Conservation (phyloP, 2,888 invertebrate genomes). For the Trichopria drosophilae region DNA sequence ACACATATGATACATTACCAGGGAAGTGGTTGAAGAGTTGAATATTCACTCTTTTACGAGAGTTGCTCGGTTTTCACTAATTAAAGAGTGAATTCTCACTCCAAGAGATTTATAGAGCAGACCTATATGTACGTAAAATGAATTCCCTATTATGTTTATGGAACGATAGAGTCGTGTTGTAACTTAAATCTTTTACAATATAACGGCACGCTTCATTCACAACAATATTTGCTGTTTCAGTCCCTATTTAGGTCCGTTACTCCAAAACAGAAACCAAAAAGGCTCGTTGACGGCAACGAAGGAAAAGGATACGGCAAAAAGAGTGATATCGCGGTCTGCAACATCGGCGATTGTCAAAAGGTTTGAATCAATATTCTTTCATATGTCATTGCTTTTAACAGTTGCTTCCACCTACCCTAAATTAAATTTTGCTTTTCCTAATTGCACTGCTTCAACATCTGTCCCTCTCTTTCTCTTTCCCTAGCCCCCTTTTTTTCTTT, state of each 20-base stretch:
- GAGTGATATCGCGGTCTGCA: conserved; percentile 49
- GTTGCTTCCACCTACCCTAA: not conserved
- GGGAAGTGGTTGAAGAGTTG: too few relatives aligned
- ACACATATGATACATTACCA: too few relatives aligned
- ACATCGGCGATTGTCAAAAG: conserved; percentile 51
- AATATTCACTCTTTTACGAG: too few relatives aligned
- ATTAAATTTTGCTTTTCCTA: not conserved
- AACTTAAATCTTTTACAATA: not conserved
- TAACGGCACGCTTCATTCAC: not conserved
- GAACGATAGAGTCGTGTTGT: not conserved
- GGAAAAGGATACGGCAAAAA: conserved; percentile 51
- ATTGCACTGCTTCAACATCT: conserved; percentile 22
- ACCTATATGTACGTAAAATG: too few relatives aligned
- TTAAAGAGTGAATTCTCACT: too few relatives aligned
- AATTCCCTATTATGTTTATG: too few relatives aligned
- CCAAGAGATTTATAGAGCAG: too few relatives aligned
- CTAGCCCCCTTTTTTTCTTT: too few relatives aligned
- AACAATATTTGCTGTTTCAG: conserved; percentile 38
- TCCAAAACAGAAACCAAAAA: conserved; percentile 51
- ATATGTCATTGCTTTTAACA: too few relatives aligned
- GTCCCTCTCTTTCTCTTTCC: conserved; percentile 19
- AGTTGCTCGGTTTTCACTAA: too few relatives aligned
- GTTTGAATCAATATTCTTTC: too few relatives aligned
- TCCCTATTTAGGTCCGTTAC: conserved; percentile 52
- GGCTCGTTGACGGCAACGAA: conserved; percentile 45